phyloP scores from a whole-genome alignment of 2,797 vertebrate species.

The Xiphophorus birchmanni region DNA sequence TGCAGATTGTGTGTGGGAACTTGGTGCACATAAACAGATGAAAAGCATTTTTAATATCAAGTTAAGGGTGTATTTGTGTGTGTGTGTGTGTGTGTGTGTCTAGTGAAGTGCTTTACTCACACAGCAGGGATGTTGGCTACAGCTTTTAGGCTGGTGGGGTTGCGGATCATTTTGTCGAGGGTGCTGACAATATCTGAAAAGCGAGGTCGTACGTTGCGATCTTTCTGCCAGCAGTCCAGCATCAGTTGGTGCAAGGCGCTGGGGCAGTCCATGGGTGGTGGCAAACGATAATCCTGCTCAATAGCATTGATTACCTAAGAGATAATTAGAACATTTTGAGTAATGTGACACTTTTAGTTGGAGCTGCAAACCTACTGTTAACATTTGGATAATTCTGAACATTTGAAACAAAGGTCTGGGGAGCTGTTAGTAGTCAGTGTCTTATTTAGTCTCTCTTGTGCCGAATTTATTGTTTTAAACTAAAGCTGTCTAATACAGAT shows the following conservation, averaged over 20 bases:
- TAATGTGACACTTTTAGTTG: not conserved
- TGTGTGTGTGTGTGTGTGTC: not conserved
- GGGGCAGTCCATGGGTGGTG: slow-evolving; percentile 98
- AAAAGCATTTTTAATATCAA: slow-evolving; percentile 25
- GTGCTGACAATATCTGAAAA: slow-evolving; percentile 97
- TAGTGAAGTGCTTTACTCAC: slow-evolving; percentile 80
- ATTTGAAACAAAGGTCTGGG: not conserved
- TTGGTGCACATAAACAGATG: slow-evolving; percentile 26
- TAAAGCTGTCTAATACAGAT: not conserved
- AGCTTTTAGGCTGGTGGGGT: slow-evolving; percentile 97
- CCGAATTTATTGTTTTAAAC: not conserved
- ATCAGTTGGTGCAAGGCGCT: slow-evolving; percentile 96
- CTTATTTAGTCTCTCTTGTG: not conserved
- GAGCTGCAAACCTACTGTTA: not conserved
- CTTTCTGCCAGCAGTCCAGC: slow-evolving; percentile 99
- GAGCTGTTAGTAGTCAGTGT: not conserved
- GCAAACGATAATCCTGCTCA: slow-evolving; percentile 97
- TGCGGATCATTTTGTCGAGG: slow-evolving; percentile 98
- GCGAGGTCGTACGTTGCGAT: slow-evolving; percentile 94
- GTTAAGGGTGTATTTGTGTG: slow-evolving; percentile 8
- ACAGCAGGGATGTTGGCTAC: slow-evolving; percentile 96
- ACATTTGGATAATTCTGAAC: not conserved
- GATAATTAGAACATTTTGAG: not conserved
- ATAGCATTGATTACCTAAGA: slow-evolving; percentile 96
- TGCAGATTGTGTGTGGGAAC: slow-evolving; percentile 23